Evolutionary conservation across 2,113 vertebrate species (phyloP), one percentile per base, ranked within the genome.

Genomic region (Acrocephalus arundinaceus): DNA sequence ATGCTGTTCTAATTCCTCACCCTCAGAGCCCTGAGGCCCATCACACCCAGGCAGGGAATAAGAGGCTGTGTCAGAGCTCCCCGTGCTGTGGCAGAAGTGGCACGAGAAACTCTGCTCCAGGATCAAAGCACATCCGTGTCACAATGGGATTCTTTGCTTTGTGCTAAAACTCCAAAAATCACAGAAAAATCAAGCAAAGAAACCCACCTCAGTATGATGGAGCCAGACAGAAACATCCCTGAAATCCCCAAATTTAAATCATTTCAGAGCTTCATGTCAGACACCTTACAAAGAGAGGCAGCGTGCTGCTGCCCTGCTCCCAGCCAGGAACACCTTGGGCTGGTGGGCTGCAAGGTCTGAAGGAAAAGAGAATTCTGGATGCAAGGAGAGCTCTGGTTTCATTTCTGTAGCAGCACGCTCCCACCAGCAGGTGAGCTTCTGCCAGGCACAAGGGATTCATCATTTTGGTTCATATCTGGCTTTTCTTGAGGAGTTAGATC

Each of bases 71-170:
- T 35, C 35, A 48, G 72, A 89, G 77, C 49, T 51, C 27, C 15
- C 30, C 0, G 0, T 5, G 71, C 65, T 3, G 1, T 2, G 27
- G 71, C 58, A 61, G 19, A 31, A 68, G 35, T 9, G 49, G 54
- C 82, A 39, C 0, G 0, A 41, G 33, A 41, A 67, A 55, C 68
- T 77, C 68, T 61, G 8, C 65, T 67, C 27, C 79, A 52, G 51
- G 27, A 79, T 35, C 61, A 62, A 23, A 23, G 13, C n/a, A 43
- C 2, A 33, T 10, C 78, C 4, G 1, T 9, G 72, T 22, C 73
- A 73, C 35, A 43, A 30, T 0, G 54, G 62, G 11, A n/a, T 27
- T 39, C 72, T 33, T 25, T 55, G 35, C 67, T 86, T 41, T 61
- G 63, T 46, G 35, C 13, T 43, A 61, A 52, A 63, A 43, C 39